Evolutionary conservation across 1,140 invertebrate species (phyloP).

Genomic region (Hycleus phaleratus): DNA sequence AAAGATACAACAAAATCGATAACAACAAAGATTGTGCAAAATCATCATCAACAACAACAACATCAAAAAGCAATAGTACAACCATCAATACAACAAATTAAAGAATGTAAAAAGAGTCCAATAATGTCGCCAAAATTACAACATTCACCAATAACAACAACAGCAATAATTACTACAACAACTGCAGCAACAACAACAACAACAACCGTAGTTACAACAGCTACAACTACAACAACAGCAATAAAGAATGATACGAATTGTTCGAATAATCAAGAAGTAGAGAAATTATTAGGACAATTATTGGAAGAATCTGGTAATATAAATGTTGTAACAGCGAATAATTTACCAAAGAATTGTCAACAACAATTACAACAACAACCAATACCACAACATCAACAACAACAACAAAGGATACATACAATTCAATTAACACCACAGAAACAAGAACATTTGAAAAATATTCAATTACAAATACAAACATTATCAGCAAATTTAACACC

Average conservation of each 20-base stretch:
- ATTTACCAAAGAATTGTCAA: slow-evolving; percentile 21
- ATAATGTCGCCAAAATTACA: not conserved
- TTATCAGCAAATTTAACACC: slow-evolving; percentile 44
- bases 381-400: slow-evolving; percentile 14
- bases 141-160: slow-evolving; percentile 4
- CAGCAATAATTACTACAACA: slow-evolving; percentile 11
- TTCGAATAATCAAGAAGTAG: slow-evolving; percentile 39
- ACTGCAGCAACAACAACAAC: slow-evolving; percentile 13
- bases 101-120: slow-evolving; percentile 24
- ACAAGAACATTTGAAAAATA: slow-evolving; percentile 50
- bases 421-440: slow-evolving; percentile 54
- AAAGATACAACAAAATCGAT: slow-evolving; percentile 13
- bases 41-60: slow-evolving; percentile 27
- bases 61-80: slow-evolving; percentile 26
- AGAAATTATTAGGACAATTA: slow-evolving; percentile 42
- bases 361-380: slow-evolving; percentile 25
- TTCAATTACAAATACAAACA: slow-evolving; percentile 53
- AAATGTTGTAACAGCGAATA: slow-evolving; percentile 9
- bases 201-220: slow-evolving; percentile 18
- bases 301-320: slow-evolving; percentile 37
- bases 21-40: slow-evolving; percentile 26
- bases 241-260: slow-evolving; percentile 19
- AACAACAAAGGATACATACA: slow-evolving; percentile 44
- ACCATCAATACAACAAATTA: slow-evolving; percentile 21
- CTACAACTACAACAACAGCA: slow-evolving; percentile 6